Base-by-base conservation (phyloP, 2,113 vertebrate genomes). In the Nyctibius bracteatus region DNA sequence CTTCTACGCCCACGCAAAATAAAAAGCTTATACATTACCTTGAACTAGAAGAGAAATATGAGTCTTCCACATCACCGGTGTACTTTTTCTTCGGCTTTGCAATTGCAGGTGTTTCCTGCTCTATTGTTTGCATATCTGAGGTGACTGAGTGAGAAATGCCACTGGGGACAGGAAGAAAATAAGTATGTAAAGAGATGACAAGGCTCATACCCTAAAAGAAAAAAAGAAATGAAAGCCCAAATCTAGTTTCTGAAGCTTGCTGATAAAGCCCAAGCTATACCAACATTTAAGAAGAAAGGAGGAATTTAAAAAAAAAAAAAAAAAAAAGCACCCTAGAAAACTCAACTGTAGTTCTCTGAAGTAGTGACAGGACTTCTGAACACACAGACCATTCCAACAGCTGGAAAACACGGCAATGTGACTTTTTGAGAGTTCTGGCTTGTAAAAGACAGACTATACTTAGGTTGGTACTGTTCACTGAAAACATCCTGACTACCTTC, bases 61-160 rank as follows among this genome's bases (percentile, higher is more conserved):
- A 96, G 35, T 99, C 98, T 1, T 98, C 98, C 0, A 95, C 96
- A 13, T 99, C 99, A 4, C 98, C 99, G 0, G 77, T 83, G 47
- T 98, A 98, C 33, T 97, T 98, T 35, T 98, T 98, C 54, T 97
- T 97, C 0, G 97, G 94, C 86, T 98, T 99, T 6, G 94, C 68
- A 71, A 88, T 28, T 24, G 83, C 59, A 3, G 99, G 99, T 0
- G 91, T 98, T 85, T 99, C 99, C 96, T 99, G 99, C 94, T 99
- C 98, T 78, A 99, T 99, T 20, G 98, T 99, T 85, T 99, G 98
- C 99, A 99, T 99, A 88, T 99, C 99, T 18, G 99, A 98, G 7
- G 97, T 87, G 30, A 99, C 99, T 0, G 99, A 99, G 92, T 99
- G 99, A 55, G 99, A 99, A 96, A 99, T 98, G n/a, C 98, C 99